Conservation (phyloP, 1,140 invertebrate species). For the Chrysoperla carnea region DNA sequence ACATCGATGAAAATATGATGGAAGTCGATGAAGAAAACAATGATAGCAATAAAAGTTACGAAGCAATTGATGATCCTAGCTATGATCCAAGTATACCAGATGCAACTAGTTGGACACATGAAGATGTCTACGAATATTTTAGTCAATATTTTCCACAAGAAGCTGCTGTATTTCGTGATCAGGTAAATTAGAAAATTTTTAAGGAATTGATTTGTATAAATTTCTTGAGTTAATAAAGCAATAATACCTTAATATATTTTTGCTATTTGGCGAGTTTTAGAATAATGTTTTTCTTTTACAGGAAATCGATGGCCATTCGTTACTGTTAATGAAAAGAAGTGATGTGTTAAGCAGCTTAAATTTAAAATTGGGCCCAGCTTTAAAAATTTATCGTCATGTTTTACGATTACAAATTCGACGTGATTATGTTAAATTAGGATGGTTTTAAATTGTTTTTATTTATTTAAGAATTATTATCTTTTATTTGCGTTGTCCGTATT, state of each 20-base stretch:
- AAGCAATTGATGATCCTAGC: slow-evolving; percentile 14
- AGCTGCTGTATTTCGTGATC: slow-evolving; percentile 58
- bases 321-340: slow-evolving; percentile 57
- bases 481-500: not conserved
- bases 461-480: not conserved
- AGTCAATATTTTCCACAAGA: slow-evolving; percentile 51
- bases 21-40: slow-evolving; percentile 18
- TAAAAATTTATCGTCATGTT: slow-evolving; percentile 70
- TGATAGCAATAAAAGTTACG: slow-evolving; percentile 14
- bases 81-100: slow-evolving; percentile 57
- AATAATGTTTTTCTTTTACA: slow-evolving; percentile 24
- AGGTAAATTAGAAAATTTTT: slow-evolving; percentile 31
- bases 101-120: slow-evolving; percentile 58
- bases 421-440: slow-evolving; percentile 48
- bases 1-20: slow-evolving; percentile 8
- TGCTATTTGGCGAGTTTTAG: not conserved
- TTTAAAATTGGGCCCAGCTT: slow-evolving; percentile 65
- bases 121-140: slow-evolving; percentile 70
- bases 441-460: slow-evolving; percentile 24
- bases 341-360: slow-evolving; percentile 64
- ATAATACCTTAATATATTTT: slow-evolving; percentile 1
- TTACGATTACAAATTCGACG: slow-evolving; percentile 47
- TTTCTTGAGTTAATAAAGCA: not conserved
- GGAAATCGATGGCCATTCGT: slow-evolving; percentile 76
- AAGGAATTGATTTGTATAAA: not conserved